Evolutionary conservation across 2,888 invertebrate genomes (phyloP), one percentile per base, ranked within the genome.

Genomic region (Ormyrus pomaceus): DNA sequence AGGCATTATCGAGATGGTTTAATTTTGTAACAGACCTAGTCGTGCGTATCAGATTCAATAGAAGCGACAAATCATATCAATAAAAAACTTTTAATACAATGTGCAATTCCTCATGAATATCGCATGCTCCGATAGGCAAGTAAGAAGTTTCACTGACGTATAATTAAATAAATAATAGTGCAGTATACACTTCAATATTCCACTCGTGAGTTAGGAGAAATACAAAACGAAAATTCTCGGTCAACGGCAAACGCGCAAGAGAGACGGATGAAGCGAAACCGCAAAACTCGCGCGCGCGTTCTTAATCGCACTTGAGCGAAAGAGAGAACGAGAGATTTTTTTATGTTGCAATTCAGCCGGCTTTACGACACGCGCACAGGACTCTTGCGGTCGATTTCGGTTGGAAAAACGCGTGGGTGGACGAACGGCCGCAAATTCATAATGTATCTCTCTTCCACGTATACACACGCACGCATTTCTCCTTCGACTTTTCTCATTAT

Each of bases 401-500:
- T 66, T 73, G 51, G 64, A 73, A 62, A 77, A 80, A 55, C 34
- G 61, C 65, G 81, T 77, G 66, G 81, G 72, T 55, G 56, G 8
- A 48, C 59, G 50, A 19, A n/a, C 48, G 19, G 19, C 3, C n/a
- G 46, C 50, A 58, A 65, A 71, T 58, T 10, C 58, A 64, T 51
- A 56, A 4, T 51, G 19, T 19, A 45, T 13, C 10, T 34, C 34
- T 34, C 34, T 34, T 34, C 34, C 34, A 34, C 34, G 4, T 34
- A 34, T 34, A 34, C 34, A 34, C 34, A 34, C 34, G 34, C 34
- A 34, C 34, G 34, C 51, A 11, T 51, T 34, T 62, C 13, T 68
- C 68, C 62, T 62, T 61, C 56, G 11, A 51, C 69, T 71, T 75
- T 78, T 71, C 77, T 78, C 77, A 78, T 78, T 78, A 77, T 71